A percentile compares a stretch with the other conserved stretches of the same genome.
phyloP scores from a whole-genome alignment of 2,888 invertebrate genomes.

The Drosophila barbarae region DNA sequence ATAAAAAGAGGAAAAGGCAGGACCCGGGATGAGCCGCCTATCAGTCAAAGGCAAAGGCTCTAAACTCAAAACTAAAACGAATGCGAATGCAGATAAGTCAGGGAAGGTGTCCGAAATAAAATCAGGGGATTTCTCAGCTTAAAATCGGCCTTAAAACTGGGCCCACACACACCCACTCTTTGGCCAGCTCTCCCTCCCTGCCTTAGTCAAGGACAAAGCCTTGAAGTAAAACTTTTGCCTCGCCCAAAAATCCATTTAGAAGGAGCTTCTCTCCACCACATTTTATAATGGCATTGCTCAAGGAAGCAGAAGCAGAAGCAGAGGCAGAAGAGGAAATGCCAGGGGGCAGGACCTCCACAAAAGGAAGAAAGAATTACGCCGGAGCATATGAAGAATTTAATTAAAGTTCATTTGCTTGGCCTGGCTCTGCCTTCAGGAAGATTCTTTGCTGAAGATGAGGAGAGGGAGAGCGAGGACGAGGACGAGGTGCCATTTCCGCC shows the following conservation, averaged over 20 bases:
- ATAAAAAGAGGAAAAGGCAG: neutral
- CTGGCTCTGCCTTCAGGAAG: slow-evolving; percentile 15
- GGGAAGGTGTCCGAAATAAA: slow-evolving; percentile 5
- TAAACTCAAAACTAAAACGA: neutral
- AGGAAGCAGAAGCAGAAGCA: slow-evolving; percentile 26
- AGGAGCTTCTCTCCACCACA: slow-evolving; percentile 12
- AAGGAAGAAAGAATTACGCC: slow-evolving; percentile 45
- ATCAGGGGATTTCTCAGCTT: neutral
- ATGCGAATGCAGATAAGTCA: slow-evolving; percentile 7
- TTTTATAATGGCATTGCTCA: slow-evolving; percentile 59
- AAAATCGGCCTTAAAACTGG: slow-evolving; percentile 1
- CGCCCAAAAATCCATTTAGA: slow-evolving; percentile 38
- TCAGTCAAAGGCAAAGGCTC: slow-evolving; percentile 9
- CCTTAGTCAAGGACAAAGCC: slow-evolving; percentile 32
- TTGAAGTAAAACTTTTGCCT: slow-evolving; percentile 33
- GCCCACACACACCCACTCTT: neutral
- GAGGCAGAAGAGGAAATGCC: neutral
- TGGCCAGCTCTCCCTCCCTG: neutral
- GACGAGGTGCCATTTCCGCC: slow-evolving; percentile 57
- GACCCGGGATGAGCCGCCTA: slow-evolving; percentile 1
- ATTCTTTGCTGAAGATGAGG: neutral
- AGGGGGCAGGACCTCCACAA: neutral
- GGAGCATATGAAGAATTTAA: slow-evolving; percentile 66
- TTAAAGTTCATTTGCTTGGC: slow-evolving; percentile 66
- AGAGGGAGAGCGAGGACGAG: neutral